A percentile compares a stretch with the other conserved stretches of the same genome.
These are phyloP conservation scores for Copsychus sechellarum DNA, from an alignment of 2,113 vertebrate genomes.

Conservation along the genomic window DNA sequence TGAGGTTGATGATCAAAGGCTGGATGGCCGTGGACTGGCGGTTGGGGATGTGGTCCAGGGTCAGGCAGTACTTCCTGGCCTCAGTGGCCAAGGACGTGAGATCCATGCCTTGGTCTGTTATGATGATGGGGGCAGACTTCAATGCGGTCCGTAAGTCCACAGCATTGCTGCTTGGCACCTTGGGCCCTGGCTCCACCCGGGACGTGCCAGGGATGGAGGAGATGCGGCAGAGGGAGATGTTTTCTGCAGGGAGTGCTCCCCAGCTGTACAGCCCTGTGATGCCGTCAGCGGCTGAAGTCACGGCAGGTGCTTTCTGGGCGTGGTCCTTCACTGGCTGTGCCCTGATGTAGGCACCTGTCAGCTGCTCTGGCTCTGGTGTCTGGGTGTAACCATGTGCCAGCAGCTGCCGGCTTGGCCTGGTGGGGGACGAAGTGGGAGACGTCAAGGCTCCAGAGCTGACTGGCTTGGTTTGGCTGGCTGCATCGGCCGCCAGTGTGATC, in stretches of 20 bases:
- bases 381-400: conserved; percentile 79
- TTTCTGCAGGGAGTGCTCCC: conserved; percentile 86
- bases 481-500: conserved; percentile 85
- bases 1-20: conserved; percentile 94
- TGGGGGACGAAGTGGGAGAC: conserved; percentile 89
- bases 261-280: conserved; percentile 79
- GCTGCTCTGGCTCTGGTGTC: conserved; percentile 72
- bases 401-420: conserved; percentile 78
- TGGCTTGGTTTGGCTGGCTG: conserved; percentile 83
- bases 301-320: conserved; percentile 67
- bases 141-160: conserved; percentile 89
- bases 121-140: conserved; percentile 91
- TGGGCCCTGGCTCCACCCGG: conserved; percentile 84
- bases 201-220: conserved; percentile 87
- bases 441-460: conserved; percentile 84
- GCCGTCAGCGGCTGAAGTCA: conserved; percentile 69
- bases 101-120: conserved; percentile 98
- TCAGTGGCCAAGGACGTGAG: conserved; percentile 93
- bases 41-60: conserved; percentile 82
- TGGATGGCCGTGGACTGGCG: conserved; percentile 92
- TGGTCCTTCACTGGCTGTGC: conserved; percentile 66
- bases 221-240: conserved; percentile 89
- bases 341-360: conserved; percentile 73
- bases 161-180: conserved; percentile 75
- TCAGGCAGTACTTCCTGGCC: conserved; percentile 88